phyloP scores from a whole-genome alignment of 1,140 invertebrate genomes.

The Drosophila saltans region DNA sequence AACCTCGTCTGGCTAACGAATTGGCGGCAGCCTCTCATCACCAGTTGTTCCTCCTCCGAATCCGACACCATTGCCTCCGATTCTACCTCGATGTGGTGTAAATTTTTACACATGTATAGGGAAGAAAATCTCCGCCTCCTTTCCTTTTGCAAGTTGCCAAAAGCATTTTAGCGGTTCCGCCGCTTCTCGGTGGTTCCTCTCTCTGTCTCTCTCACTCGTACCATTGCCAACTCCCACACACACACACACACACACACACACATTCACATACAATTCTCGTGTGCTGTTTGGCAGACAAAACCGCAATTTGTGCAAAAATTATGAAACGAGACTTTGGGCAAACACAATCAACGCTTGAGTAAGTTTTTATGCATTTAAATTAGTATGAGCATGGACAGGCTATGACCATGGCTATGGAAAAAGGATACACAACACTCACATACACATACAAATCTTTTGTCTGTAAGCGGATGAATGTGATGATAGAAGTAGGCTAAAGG shows the following conservation, averaged over 20 bases:
- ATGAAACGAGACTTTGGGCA: constrained; percentile 77
- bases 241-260: too few relatives aligned
- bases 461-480: constrained; percentile 37
- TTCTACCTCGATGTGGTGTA: constrained; percentile 51
- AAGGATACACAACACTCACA: constrained; percentile 12
- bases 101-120: constrained; percentile 75
- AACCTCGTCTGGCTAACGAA: constrained; percentile 63
- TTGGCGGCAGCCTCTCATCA: constrained; percentile 39
- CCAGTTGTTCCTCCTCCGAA: background rate
- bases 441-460: background rate
- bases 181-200: constrained; percentile 24
- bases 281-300: constrained; percentile 51
- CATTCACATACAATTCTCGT: background rate
- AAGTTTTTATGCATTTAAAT: constrained; percentile 77
- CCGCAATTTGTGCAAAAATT: constrained; percentile 81
- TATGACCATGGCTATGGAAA: constrained; percentile 10
- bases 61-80: background rate
- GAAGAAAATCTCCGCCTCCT: background rate
- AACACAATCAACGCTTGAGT: constrained; percentile 71
- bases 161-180: constrained; percentile 46
- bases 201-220: too few relatives aligned
- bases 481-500: constrained; percentile 13
- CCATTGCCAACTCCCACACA: background rate
- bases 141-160: constrained; percentile 58
- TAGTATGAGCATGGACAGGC: constrained; percentile 46